Percentiles rank a stretch among this genome's conserved stretches.
Conservation (phyloP, 2,888 invertebrate species). For the Tipula vernalis region DNA sequence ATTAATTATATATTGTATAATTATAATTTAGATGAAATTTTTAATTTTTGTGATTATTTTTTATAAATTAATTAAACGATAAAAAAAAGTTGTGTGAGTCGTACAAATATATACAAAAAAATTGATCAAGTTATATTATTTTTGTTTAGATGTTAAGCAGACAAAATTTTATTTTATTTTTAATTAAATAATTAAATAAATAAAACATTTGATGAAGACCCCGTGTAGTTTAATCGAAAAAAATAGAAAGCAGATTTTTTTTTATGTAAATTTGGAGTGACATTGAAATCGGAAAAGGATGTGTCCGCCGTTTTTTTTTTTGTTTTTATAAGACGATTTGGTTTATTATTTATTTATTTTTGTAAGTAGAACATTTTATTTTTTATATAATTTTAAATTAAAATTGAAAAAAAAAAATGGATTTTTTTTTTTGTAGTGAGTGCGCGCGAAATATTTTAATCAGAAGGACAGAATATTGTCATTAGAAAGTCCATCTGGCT, state of each 20-base stretch:
- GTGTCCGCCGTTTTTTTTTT: background rate
- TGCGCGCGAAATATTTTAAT: background rate
- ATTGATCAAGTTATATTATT: background rate
- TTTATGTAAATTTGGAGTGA: background rate
- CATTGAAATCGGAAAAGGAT: background rate
- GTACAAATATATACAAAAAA: background rate
- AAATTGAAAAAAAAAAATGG: background rate
- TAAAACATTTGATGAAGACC: background rate
- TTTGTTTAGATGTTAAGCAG: background rate
- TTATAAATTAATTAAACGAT: background rate
- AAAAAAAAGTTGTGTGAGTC: background rate
- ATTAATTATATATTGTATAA: background rate
- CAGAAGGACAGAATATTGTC: background rate
- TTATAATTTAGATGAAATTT: background rate
- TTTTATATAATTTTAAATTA: background rate
- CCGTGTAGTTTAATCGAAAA: background rate
- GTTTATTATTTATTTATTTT: background rate
- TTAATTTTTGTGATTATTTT: background rate
- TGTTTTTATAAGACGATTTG: background rate
- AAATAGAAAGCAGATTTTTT: background rate
- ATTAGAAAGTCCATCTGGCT: background rate
- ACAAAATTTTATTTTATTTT: background rate
- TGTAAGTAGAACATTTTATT: background rate
- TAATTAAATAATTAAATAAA: background rate
- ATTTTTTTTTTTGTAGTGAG: background rate